Evolutionary conservation across 2,888 invertebrate genomes (phyloP).

Genomic region (Coleophora flavipennella): DNA sequence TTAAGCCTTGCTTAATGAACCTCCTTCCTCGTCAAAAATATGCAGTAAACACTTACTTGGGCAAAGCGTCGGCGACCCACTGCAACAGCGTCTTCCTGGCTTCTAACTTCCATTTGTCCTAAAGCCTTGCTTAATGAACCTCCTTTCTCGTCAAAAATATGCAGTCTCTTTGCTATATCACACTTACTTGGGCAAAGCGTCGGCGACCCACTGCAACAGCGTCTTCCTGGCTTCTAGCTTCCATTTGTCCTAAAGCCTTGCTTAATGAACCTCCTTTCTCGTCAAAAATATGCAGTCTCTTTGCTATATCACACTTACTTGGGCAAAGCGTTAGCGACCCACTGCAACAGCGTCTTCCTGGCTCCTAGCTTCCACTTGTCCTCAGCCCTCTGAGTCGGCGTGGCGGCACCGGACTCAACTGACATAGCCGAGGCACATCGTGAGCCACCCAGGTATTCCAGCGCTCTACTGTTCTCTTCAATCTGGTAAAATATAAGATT

Average conservation of each 20-base stretch:
- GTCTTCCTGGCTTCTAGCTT: conserved; percentile 94
- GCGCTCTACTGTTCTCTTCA: conserved; percentile 92
- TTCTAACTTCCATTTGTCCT: no score
- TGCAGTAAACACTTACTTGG: conserved; percentile 23
- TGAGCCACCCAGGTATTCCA: conserved; percentile 87
- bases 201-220: conserved; percentile 74
- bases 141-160: background rate
- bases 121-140: no score
- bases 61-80: background rate
- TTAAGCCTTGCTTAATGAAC: no score
- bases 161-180: background rate
- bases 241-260: conserved; percentile 77
- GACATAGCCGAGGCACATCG: conserved; percentile 86
- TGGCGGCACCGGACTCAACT: conserved; percentile 84
- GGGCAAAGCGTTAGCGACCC: conserved; percentile 94
- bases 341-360: conserved; percentile 90
- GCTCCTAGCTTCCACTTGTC: conserved; percentile 90
- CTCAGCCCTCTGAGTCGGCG: conserved; percentile 70
- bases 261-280: no score
- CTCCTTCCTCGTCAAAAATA: background rate
- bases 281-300: no score
- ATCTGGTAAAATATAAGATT: conserved; percentile 73
- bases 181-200: conserved; percentile 23
- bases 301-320: conserved; percentile 73
- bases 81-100: no score